Evolutionary conservation across 1,140 invertebrate species (phyloP).

Genomic region (Pseudomyrmex sp.): DNA sequence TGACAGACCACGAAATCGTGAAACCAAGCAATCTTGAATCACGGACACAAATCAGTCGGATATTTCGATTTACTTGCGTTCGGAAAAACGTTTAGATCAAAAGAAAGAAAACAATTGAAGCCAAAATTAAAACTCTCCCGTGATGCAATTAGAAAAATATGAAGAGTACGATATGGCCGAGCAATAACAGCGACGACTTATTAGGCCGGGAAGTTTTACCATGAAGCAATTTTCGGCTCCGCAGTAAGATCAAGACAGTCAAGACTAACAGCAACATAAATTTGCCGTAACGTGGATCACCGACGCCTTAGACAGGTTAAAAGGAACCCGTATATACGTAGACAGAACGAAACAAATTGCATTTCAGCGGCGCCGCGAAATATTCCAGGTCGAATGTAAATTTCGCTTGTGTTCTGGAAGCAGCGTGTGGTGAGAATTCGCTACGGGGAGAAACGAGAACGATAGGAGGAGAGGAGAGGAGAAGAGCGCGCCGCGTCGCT

Average conservation of each 20-base stretch:
- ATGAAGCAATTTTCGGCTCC: slow-evolving; percentile 25
- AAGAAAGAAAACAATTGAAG: not conserved
- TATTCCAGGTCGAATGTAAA: slow-evolving; percentile 76
- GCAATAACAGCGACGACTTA: slow-evolving; percentile 36
- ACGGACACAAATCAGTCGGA: slow-evolving; percentile 4
- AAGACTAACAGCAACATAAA: slow-evolving; percentile 59
- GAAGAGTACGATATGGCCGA: not conserved
- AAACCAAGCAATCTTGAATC: not conserved
- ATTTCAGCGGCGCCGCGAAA: slow-evolving; percentile 60
- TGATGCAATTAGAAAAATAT: not conserved
- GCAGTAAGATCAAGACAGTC: slow-evolving; percentile 23
- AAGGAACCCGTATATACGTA: slow-evolving; percentile 52
- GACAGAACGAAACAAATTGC: slow-evolving; percentile 74
- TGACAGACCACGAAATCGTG: not conserved
- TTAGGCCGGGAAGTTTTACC: slow-evolving; percentile 18
- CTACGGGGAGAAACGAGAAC: not conserved
- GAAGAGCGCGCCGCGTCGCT: slow-evolving; percentile 9
- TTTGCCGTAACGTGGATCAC: slow-evolving; percentile 46
- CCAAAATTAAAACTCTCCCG: too few relatives aligned
- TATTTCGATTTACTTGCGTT: not conserved
- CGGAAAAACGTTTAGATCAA: slow-evolving; percentile 10
- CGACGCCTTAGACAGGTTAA: slow-evolving; percentile 60
- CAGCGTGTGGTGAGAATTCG: slow-evolving; percentile 31
- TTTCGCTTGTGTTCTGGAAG: slow-evolving; percentile 60
- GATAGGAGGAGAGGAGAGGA: slow-evolving; percentile 20